Evolutionary conservation across 1,140 invertebrate genomes (phyloP).

Genomic region (Drosophila funebris): DNA sequence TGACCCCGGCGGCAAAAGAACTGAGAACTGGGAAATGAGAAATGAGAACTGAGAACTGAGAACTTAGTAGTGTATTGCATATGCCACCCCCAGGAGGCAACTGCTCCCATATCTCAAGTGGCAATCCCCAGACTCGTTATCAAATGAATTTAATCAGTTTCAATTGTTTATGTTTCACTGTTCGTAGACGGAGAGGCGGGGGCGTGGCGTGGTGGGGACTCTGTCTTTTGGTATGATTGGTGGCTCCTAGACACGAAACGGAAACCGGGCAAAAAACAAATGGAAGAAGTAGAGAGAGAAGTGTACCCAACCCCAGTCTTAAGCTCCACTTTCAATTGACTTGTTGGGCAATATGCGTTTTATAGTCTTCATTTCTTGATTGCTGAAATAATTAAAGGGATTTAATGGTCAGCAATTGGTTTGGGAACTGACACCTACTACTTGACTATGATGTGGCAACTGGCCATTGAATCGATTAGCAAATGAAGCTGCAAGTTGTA

Average conservation of each 20-base stretch:
- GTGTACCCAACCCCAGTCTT: neutral
- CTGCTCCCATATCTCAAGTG: constrained; percentile 68
- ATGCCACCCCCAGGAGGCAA: constrained; percentile 37
- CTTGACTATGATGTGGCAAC: too few relatives aligned
- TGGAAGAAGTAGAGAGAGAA: neutral
- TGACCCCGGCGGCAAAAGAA: constrained; percentile 5
- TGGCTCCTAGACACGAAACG: constrained; percentile 67
- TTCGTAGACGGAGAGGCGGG: neutral
- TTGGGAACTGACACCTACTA: constrained; percentile 23
- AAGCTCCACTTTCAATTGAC: constrained; percentile 49
- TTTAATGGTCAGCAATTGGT: neutral
- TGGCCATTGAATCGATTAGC: constrained; percentile 8
- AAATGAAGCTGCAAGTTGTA: neutral
- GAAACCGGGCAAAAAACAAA: constrained; percentile 25
- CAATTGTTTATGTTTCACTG: constrained; percentile 72
- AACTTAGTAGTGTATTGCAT: neutral
- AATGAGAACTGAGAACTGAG: neutral
- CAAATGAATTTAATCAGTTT: constrained; percentile 80
- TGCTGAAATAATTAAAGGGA: constrained; percentile 14
- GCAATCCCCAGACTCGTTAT: constrained; percentile 59
- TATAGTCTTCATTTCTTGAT: neutral
- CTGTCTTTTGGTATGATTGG: constrained; percentile 69
- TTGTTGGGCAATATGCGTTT: constrained; percentile 42
- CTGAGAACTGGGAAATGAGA: neutral
- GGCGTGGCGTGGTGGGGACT: too few relatives aligned